A percentile compares a stretch with the other conserved stretches of the same genome.
Conservation (phyloP, 2,113 vertebrate genomes). For the Sturnira hondurensis region DNA sequence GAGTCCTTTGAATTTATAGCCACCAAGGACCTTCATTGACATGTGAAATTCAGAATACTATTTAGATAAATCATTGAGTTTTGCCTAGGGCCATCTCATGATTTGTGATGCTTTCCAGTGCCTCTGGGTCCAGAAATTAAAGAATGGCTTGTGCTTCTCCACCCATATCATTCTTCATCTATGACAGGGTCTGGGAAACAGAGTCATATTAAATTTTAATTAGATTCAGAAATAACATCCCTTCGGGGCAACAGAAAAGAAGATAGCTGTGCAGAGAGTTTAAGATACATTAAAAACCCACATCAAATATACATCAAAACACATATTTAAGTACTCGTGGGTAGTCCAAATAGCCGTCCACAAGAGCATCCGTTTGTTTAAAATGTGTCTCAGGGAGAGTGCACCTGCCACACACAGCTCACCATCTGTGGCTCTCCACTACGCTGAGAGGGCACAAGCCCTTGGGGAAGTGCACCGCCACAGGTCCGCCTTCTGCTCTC, state of each 20-base stretch:
- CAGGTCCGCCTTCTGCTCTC: neutral
- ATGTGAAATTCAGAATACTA: neutral
- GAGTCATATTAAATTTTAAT: slow-evolving; percentile 72
- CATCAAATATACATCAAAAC: slow-evolving; percentile 69
- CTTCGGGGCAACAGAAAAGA: slow-evolving; percentile 19
- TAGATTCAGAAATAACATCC: slow-evolving; percentile 59
- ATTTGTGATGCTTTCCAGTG: slow-evolving; percentile 30
- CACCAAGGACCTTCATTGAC: slow-evolving; percentile 16
- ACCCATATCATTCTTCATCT: slow-evolving; percentile 35
- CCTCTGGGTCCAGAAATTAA: slow-evolving; percentile 45
- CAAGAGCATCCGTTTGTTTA: slow-evolving; percentile 26
- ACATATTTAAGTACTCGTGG: slow-evolving; percentile 18
- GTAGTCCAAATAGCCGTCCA: neutral
- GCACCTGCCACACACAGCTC: neutral
- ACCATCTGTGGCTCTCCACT: slow-evolving; percentile 48
- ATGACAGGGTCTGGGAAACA: slow-evolving; percentile 45
- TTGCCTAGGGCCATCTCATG: neutral
- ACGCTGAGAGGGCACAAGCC: neutral
- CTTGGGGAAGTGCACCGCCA: neutral
- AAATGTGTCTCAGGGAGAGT: neutral
- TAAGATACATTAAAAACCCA: slow-evolving; percentile 64
- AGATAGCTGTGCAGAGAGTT: slow-evolving; percentile 20
- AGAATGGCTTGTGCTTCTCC: slow-evolving; percentile 42
- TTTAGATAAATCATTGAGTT: slow-evolving; percentile 48
- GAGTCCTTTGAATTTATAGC: slow-evolving; percentile 25